Evolutionary conservation across 2,888 invertebrate genomes (phyloP).

Genomic region (Willowsia nigromaculata): DNA sequence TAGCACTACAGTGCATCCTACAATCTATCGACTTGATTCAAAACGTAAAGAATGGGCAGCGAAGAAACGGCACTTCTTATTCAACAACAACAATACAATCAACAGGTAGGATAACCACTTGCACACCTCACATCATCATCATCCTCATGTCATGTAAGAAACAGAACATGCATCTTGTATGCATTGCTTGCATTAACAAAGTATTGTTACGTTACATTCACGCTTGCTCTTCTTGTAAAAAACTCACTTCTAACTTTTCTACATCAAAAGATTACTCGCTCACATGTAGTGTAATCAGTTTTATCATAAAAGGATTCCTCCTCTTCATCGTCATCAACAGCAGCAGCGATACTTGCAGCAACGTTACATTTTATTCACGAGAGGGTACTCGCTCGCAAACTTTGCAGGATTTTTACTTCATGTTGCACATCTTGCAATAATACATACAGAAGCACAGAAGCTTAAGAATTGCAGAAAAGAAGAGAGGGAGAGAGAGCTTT

Average conservation of each 20-base stretch:
- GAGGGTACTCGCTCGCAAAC: constrained; percentile 51
- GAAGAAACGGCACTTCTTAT: constrained; percentile 32
- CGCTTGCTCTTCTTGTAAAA: neutral
- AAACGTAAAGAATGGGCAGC: constrained; percentile 35
- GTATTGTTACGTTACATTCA: neutral
- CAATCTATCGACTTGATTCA: constrained; percentile 6
- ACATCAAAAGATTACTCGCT: neutral
- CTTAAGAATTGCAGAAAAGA: constrained; percentile 16
- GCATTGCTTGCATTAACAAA: constrained; percentile 22
- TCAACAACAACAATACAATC: constrained; percentile 29
- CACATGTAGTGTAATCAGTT: constrained; percentile 29
- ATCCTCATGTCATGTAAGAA: neutral
- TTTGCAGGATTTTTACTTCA: constrained; percentile 17
- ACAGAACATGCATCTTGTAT: neutral
- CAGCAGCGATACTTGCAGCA: neutral
- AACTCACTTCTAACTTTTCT: neutral
- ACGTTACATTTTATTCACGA: constrained; percentile 44
- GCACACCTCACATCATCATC: neutral
- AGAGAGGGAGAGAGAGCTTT: constrained; percentile 16
- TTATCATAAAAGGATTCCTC: constrained; percentile 68
- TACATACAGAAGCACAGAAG: neutral
- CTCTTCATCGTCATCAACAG: constrained; percentile 19
- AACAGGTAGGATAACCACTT: constrained; percentile 50
- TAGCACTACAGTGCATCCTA: constrained; percentile 20
- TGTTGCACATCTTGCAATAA: neutral